Evolutionary conservation across 64 coral and sea anemone genomes (phyloP), one percentile per base, ranked within the genome.

Genomic region (Cladopsammia gracilis): DNA sequence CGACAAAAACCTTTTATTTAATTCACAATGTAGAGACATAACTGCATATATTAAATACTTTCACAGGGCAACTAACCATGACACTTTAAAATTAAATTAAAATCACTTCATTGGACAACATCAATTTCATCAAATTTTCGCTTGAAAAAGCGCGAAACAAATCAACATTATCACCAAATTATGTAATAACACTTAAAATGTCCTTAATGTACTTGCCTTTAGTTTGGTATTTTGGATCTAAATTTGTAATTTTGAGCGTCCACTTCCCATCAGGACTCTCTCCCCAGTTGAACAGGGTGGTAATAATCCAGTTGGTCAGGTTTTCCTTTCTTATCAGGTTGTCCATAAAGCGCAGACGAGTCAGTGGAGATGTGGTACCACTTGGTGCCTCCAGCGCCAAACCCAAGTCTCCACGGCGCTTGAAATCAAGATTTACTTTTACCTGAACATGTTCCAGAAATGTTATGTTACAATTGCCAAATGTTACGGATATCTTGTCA

Each of bases 391-490:
- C 54, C 53, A 88, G 54, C 71, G 59, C 69, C 4, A 88, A 56
- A 1, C 24, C 12, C 54, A 88, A 47, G 42, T 88, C 71, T 15
- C 86, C 86, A 44, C 86, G 86, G 11, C 70, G 86, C 3, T 3
- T 5, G 54, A 88, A 88, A 88, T 75, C 19, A n/a, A n/a, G n/a
- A n/a, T n/a, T n/a, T n/a, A n/a, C n/a, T n/a, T n/a, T n/a, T n/a
- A n/a, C n/a, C n/a, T 88, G 86, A 9, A 88, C 86, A 23, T 88
- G 86, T 54, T 88, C 86, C 50, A 88, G 71, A 51, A 74, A 75
- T 60, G 25, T 88, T 15, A 88, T 88, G 3, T 56, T 10, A 19
- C 86, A 88, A 61, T n/a, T n/a, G n/a, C n/a, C n/a, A n/a, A n/a
- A n/a, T 48, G 71, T 61, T 24, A 88, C 26, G 1, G 56, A 62